These are phyloP conservation scores for Syngnathus typhle DNA, from an alignment of 2,113 vertebrate genomes.

Conservation along the genomic window DNA sequence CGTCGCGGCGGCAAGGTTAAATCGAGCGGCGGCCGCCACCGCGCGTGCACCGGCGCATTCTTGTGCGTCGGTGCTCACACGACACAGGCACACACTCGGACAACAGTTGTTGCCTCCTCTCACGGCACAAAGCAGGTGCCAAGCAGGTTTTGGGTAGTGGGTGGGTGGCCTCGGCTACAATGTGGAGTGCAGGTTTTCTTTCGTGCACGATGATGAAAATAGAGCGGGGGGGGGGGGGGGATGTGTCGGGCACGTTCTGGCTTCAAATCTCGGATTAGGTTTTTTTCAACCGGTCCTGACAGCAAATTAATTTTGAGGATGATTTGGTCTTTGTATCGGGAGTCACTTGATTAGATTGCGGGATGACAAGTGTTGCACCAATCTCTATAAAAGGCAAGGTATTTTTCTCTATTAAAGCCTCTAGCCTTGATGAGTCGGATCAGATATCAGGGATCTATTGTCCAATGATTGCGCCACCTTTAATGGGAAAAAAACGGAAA, in stretches of 20 bases:
- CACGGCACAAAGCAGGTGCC: conserved; percentile 70
- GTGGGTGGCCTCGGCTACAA: conserved; percentile 20
- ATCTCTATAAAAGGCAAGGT: not conserved
- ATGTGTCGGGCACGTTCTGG: conserved; percentile 11
- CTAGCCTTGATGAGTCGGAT: not conserved
- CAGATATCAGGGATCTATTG: not conserved
- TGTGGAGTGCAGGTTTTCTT: conserved; percentile 62
- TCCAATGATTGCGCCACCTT: not conserved
- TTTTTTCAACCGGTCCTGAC: not conserved
- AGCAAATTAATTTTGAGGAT: no score
- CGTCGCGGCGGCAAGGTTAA: conserved; percentile 70
- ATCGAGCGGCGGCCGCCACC: conserved; percentile 55
- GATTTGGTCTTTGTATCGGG: no score
- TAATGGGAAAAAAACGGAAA: not conserved
- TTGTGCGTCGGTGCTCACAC: conserved; percentile 34
- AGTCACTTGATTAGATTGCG: not conserved
- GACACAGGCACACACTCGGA: conserved; percentile 36
- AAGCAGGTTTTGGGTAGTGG: conserved; percentile 14
- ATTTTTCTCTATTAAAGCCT: not conserved
- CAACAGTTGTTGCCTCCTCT: conserved; percentile 69
- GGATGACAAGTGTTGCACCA: not conserved
- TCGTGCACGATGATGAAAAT: conserved; percentile 35
- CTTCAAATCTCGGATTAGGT: not conserved
- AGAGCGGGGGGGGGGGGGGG: not conserved
- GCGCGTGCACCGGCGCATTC: conserved; percentile 46